phyloP scores from a whole-genome alignment of 2,113 vertebrate genomes.

The Alethe diademata region DNA sequence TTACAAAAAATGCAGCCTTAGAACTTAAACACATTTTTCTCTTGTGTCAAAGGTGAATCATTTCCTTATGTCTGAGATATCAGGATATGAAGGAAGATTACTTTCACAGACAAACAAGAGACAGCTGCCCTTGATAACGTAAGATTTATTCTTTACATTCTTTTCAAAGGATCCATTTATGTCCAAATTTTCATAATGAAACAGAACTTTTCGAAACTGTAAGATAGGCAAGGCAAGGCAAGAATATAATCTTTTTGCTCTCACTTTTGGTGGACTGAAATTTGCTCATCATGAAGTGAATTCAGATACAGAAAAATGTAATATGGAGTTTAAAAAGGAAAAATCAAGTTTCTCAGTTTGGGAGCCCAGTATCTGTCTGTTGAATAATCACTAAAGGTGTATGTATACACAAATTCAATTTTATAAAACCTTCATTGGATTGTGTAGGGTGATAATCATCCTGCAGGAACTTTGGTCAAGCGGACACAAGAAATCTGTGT shows the following conservation, averaged over 20 bases:
- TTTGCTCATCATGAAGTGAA: background rate
- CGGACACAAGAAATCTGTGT: background rate
- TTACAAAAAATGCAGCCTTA: slow-evolving; percentile 38
- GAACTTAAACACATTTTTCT: slow-evolving; percentile 54
- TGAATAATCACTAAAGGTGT: background rate
- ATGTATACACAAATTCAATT: background rate
- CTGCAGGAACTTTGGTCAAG: background rate
- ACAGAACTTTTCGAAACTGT: background rate
- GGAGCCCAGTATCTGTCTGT: background rate
- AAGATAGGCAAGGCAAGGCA: background rate
- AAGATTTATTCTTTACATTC: slow-evolving; percentile 41
- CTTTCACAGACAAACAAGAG: slow-evolving; percentile 58
- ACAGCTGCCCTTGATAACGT: slow-evolving; percentile 52
- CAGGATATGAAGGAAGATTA: slow-evolving; percentile 54
- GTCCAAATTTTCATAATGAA: slow-evolving; percentile 32
- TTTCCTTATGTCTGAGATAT: slow-evolving; percentile 58
- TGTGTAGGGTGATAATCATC: background rate
- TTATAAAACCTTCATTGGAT: background rate
- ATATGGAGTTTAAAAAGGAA: background rate
- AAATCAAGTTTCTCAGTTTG: background rate
- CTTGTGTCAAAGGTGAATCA: slow-evolving; percentile 56
- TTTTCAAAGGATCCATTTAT: slow-evolving; percentile 40
- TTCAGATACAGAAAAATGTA: background rate
- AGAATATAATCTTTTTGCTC: background rate
- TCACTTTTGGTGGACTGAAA: background rate